Evolutionary conservation across 2,797 vertebrate genomes (phyloP).

Genomic region (Microhierax caerulescens): DNA sequence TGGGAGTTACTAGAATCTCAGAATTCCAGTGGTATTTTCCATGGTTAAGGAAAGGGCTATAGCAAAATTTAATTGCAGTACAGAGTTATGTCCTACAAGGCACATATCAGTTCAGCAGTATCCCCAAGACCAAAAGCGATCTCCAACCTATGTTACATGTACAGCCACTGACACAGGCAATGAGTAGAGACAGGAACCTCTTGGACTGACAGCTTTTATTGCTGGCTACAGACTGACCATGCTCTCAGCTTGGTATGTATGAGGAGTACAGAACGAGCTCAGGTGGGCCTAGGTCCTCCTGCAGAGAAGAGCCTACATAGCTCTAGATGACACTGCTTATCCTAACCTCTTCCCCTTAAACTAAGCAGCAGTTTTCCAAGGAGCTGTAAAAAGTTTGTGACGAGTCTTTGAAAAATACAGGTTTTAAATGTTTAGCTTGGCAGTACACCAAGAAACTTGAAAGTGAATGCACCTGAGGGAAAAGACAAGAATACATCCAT

Average conservation of each 20-base stretch:
- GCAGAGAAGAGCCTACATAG: neutral
- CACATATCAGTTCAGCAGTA: neutral
- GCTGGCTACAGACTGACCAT: neutral
- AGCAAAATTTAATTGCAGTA: neutral
- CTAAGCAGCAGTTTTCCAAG: neutral
- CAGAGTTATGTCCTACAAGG: neutral
- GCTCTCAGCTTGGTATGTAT: rapidly evolving
- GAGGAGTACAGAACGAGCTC: neutral
- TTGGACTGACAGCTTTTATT: neutral
- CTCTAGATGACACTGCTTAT: neutral
- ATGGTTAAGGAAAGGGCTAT: neutral
- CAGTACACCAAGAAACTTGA: neutral
- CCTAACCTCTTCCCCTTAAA: neutral
- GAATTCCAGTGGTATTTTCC: neutral
- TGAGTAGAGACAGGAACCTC: neutral
- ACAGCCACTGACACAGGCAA: neutral
- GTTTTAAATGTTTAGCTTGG: neutral
- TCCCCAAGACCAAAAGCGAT: neutral
- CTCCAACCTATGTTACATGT: rapidly evolving
- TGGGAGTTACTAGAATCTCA: neutral
- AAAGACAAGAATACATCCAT: neutral
- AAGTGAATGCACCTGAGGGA: neutral
- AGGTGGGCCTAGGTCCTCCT: neutral
- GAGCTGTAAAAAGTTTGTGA: neutral
- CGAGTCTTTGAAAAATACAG: neutral